Conservation (phyloP, 2,888 invertebrate species). For the Agonopterix subpropinquella region DNA sequence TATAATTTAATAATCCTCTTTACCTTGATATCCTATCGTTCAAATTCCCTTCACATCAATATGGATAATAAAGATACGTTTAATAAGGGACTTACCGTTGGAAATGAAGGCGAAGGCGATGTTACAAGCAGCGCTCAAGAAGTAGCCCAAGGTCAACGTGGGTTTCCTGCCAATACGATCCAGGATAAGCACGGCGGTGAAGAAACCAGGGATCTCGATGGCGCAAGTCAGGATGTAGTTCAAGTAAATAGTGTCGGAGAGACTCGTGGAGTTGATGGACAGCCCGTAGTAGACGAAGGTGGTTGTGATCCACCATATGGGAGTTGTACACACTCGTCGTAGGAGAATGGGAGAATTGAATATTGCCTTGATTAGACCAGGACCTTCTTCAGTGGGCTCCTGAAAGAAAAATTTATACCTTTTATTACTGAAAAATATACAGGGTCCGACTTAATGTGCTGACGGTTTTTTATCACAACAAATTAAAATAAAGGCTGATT, state of each 20-base stretch:
- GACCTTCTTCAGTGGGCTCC: constrained; percentile 3
- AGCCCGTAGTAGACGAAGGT: constrained; percentile 88
- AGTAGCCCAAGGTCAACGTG: constrained; percentile 74
- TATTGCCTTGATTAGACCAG: constrained; percentile 42
- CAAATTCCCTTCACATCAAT: no score
- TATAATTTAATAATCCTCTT: no score
- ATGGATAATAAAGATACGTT: no score
- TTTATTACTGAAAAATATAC: not conserved
- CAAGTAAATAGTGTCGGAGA: constrained; percentile 83
- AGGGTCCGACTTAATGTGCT: not conserved
- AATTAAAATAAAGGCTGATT: no score
- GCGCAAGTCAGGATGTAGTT: constrained; percentile 80
- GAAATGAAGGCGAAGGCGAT: constrained; percentile 64
- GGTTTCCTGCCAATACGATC: constrained; percentile 78
- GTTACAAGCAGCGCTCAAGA: constrained; percentile 73
- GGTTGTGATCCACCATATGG: constrained; percentile 86
- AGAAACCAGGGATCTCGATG: constrained; percentile 83
- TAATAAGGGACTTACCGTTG: constrained; percentile 48
- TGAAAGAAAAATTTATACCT: not conserved
- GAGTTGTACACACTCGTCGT: constrained; percentile 77
- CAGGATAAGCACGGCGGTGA: constrained; percentile 76
- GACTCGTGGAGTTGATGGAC: constrained; percentile 83
- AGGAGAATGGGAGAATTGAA: constrained; percentile 68
- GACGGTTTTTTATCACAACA: no score
- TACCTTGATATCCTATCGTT: no score